A percentile compares a stretch with the other conserved stretches of the same genome.
These are phyloP conservation scores for Calidris pygmaea DNA, from an alignment of 2,113 vertebrate species.

Conservation along the genomic window DNA sequence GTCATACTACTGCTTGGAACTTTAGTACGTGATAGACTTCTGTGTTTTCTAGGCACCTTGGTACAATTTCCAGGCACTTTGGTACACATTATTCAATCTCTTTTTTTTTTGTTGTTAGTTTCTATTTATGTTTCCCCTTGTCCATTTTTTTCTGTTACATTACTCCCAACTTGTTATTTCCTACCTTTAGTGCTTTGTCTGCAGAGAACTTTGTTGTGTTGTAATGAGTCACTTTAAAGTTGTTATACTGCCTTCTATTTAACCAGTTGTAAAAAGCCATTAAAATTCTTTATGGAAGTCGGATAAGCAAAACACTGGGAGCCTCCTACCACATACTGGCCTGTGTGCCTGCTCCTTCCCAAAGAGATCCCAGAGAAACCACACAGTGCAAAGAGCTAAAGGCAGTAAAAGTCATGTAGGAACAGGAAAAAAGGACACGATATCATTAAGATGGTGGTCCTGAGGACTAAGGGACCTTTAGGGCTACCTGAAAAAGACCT, in stretches of 20 bases:
- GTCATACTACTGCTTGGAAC: background rate
- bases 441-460: accelerated
- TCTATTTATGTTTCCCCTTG: background rate
- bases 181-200: background rate
- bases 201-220: background rate
- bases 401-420: background rate
- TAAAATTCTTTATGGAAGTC: background rate
- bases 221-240: background rate
- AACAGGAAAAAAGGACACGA: background rate
- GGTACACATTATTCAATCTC: background rate
- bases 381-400: background rate
- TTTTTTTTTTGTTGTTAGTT: background rate
- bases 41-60: background rate
- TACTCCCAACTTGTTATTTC: background rate
- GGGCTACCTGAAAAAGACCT: background rate
- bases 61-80: background rate
- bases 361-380: background rate
- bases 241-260: background rate
- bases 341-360: background rate
- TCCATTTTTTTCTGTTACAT: background rate
- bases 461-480: background rate
- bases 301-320: background rate
- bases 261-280: background rate
- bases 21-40: background rate
- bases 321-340: background rate